Evolutionary conservation across 2,888 invertebrate species (phyloP).

Genomic region (Ichneumon xanthorius): DNA sequence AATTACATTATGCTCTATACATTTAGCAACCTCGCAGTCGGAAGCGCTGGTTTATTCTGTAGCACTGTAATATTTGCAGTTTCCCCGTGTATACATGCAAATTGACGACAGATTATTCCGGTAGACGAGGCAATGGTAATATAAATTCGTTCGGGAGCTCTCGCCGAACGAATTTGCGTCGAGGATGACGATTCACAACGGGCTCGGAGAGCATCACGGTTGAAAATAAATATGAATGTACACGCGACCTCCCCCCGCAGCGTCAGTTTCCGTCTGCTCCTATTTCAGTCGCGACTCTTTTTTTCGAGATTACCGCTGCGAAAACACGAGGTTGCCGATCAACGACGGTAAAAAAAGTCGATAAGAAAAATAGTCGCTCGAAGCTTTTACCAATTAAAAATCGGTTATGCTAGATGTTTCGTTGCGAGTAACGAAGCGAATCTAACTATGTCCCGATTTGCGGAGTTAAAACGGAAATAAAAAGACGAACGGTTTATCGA

Average conservation of each 20-base stretch:
- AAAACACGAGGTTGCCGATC: neutral
- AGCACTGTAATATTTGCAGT: neutral
- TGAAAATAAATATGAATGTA: neutral
- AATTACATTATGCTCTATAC: neutral
- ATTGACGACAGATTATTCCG: conserved; percentile 14
- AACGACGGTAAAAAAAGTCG: neutral
- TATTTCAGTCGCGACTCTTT: conserved; percentile 40
- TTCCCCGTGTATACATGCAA: neutral
- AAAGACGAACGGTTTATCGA: conserved; percentile 22
- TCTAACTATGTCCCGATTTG: neutral
- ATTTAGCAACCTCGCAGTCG: neutral
- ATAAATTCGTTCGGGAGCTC: conserved; percentile 1
- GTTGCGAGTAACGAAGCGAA: neutral
- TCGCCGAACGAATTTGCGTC: neutral
- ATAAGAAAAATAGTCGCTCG: neutral
- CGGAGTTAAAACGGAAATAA: neutral
- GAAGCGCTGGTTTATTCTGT: neutral
- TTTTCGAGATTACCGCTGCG: conserved; percentile 13
- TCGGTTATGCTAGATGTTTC: neutral
- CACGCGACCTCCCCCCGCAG: neutral
- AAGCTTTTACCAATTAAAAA: conserved; percentile 5
- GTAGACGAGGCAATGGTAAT: conserved; percentile 14
- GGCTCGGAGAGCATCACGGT: neutral
- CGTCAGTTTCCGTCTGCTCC: neutral
- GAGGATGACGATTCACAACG: neutral